Evolutionary conservation across 2,113 vertebrate species (phyloP), one percentile per base, ranked within the genome.

Genomic region (Salvelinus alpinus): DNA sequence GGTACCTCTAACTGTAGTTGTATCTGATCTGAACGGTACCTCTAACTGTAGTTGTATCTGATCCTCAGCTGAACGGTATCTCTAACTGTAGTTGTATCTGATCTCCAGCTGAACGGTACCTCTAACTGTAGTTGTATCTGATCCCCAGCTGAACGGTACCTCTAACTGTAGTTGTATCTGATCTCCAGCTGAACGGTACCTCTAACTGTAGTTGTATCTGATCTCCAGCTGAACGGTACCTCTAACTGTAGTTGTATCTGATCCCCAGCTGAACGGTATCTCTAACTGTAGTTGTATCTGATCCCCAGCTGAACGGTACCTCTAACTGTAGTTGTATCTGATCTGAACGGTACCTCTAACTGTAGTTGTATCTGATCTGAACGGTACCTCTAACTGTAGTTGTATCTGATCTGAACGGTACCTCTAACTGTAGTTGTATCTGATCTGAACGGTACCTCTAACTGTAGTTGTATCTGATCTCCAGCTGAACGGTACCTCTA

Each of bases 51-150:
- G 11, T 6, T 51, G 48, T 51, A 0, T 11, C 48, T n/a, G n/a
- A 51, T 2, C 47, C 22, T 1, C 11, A 7, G 16, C 4, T 8
- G 38, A 44, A 11, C 38, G 22, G 0, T 95, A 98, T 97, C 94
- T 99, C 97, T 44, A 99, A 93, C 81, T 98, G 97, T 73, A 99
- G 93, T 83, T 96, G 96, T 73, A 98, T 86, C 94, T 96, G 71
- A 95, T 91, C 87, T 96, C 95, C 82, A 99, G 92, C 89, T 96
- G 88, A 78, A 96, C 96, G n/a, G 96, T 96, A 90, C 98, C 97
- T 82, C 29, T 31, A 31, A 31, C 31, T 31, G 31, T 31, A 31
- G 31, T 31, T 31, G 31, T 31, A 1, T 31, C 31, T 34, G 31
- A 34, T 1, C 31, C 7, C 1, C 31, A 7, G 6, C 0, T 34